phyloP scores from a whole-genome alignment of 1,140 invertebrate genomes.

The Lordiphosa collinella region DNA sequence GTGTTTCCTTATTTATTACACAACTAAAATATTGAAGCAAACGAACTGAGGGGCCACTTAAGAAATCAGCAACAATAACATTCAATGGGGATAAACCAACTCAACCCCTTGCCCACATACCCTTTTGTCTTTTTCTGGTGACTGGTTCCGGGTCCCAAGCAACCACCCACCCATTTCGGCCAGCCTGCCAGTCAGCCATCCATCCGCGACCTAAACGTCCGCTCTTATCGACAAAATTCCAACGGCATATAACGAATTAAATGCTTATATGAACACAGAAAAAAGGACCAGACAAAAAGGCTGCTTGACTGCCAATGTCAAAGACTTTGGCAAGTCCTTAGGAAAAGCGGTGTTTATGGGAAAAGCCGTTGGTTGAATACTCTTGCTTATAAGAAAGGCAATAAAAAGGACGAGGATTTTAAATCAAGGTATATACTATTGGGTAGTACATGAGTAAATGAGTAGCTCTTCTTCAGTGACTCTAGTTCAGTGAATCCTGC shows the following conservation, averaged over 20 bases:
- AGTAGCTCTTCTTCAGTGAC: too few species aligned
- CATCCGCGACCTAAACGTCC: conserved; percentile 20
- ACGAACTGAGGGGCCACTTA: conserved; percentile 37
- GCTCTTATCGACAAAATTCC: conserved; percentile 47
- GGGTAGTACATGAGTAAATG: too few species aligned
- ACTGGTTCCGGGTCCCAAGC: conserved; percentile 23
- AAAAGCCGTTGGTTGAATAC: conserved; percentile 20
- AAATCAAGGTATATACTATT: too few species aligned
- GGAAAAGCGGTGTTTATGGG: too few species aligned
- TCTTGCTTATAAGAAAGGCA: too few species aligned
- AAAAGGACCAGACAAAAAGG: conserved; percentile 30
- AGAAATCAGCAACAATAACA: conserved; percentile 59
- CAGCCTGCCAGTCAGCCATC: conserved; percentile 17
- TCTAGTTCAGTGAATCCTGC: too few species aligned
- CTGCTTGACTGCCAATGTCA: conserved; percentile 37
- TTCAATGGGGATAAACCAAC: conserved; percentile 23
- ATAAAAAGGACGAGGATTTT: too few species aligned
- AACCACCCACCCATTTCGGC: neutral
- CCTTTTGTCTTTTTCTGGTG: conserved; percentile 33
- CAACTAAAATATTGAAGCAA: conserved; percentile 37
- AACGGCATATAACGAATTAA: conserved; percentile 55
- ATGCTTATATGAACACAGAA: conserved; percentile 38
- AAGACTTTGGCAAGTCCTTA: conserved; percentile 40
- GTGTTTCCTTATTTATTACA: conserved; percentile 44
- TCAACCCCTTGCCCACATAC: conserved; percentile 15